Conservation (phyloP, 2,113 vertebrate species). For the Greenwoodochromis staneri region DNA sequence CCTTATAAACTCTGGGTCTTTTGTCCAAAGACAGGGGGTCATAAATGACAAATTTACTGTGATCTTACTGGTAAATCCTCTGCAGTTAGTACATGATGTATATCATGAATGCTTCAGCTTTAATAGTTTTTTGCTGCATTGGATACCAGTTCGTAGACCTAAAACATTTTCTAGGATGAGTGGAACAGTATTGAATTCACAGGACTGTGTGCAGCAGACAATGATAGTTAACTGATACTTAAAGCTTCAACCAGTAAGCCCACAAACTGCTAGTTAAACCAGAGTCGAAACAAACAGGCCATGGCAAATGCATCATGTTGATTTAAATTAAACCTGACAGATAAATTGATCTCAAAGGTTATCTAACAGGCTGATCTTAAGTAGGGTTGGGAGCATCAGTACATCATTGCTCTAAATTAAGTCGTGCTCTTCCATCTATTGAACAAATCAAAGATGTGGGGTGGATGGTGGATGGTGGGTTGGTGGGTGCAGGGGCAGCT, state of each 20-base stretch:
- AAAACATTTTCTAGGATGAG: background rate
- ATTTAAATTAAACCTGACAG: conserved; percentile 57
- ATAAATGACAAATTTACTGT: background rate
- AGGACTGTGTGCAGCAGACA: background rate
- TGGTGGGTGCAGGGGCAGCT: background rate
- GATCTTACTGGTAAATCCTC: background rate
- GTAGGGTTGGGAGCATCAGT: conserved; percentile 33
- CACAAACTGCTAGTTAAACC: conserved; percentile 23
- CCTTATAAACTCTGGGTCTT: background rate
- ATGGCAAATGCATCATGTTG: conserved; percentile 46
- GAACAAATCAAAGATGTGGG: conserved; percentile 11
- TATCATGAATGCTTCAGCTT: background rate
- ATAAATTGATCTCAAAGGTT: conserved; percentile 51
- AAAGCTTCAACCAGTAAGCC: background rate
- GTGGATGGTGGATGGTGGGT: fast-evolving
- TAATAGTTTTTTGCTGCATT: background rate
- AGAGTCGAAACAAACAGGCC: conserved; percentile 32
- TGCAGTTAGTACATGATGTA: background rate
- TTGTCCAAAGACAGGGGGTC: background rate
- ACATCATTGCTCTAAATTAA: conserved; percentile 57
- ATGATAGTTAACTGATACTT: background rate
- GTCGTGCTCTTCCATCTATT: conserved; percentile 35
- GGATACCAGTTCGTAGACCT: background rate
- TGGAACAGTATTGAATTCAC: background rate
- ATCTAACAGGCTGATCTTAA: conserved; percentile 55